These are phyloP conservation scores for Otus scops DNA, from an alignment of 2,797 vertebrate species.

Conservation along the genomic window DNA sequence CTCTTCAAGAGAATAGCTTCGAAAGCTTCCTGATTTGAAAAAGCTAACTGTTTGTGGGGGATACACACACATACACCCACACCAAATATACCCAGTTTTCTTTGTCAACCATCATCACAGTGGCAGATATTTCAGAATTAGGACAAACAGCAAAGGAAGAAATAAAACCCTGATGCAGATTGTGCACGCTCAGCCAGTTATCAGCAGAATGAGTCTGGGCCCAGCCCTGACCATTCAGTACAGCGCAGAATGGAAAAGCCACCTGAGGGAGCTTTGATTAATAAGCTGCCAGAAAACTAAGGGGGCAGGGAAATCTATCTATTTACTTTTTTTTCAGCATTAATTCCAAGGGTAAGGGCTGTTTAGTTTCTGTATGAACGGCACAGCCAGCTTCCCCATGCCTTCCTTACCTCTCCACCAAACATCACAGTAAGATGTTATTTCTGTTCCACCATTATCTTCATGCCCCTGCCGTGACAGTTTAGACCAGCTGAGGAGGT, in stretches of 20 bases:
- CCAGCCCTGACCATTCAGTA: slow-evolving; percentile 55
- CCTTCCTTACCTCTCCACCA: neutral
- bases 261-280: neutral
- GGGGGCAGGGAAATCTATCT: neutral
- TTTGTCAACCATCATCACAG: slow-evolving; percentile 18
- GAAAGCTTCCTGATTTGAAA: slow-evolving; percentile 49
- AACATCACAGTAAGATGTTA: neutral
- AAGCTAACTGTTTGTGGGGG: neutral
- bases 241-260: neutral
- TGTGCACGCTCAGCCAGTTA: slow-evolving; percentile 16
- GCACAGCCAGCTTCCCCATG: neutral
- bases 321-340: neutral
- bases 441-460: neutral
- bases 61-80: neutral
- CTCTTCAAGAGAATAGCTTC: slow-evolving; percentile 37
- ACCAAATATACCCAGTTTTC: slow-evolving; percentile 7
- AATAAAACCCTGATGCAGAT: neutral
- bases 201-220: slow-evolving; percentile 30
- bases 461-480: neutral
- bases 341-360: neutral
- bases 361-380: neutral
- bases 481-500: neutral
- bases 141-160: slow-evolving; percentile 29
- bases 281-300: neutral
- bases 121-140: slow-evolving; percentile 46